Evolutionary conservation across 2,888 invertebrate genomes (phyloP).

Genomic region (Pyrocoelia pectoralis): DNA sequence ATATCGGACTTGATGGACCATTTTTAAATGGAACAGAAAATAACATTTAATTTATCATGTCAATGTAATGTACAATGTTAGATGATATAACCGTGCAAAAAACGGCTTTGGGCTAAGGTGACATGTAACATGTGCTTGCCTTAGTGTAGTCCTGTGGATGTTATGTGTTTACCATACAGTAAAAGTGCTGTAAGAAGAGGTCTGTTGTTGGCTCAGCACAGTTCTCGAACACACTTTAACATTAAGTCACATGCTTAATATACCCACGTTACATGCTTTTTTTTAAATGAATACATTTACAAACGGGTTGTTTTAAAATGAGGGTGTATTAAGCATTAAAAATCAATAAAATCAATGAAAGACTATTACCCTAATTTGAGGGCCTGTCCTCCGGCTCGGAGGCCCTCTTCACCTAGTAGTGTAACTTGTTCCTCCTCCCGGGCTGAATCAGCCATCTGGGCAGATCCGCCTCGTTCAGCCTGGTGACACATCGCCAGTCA

Average conservation of each 20-base stretch:
- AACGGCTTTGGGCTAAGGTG: conserved; percentile 39
- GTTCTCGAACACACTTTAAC: conserved; percentile 1
- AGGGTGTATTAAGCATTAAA: conserved; percentile 8
- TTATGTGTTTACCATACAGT: conserved; percentile 72
- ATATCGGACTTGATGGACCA: neutral
- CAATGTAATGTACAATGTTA: conserved; percentile 13
- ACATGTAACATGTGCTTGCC: conserved; percentile 67
- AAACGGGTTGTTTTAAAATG: neutral
- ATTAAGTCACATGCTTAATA: conserved; percentile 21
- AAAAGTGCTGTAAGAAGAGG: conserved; percentile 78
- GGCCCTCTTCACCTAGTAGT: conserved; percentile 95
- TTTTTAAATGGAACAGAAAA: neutral
- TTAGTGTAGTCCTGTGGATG: conserved; percentile 79
- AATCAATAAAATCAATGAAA: conserved; percentile 38
- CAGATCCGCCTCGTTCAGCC: conserved; percentile 69
- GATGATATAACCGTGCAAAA: conserved; percentile 10
- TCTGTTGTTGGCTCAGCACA: conserved; percentile 21
- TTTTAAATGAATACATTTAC: neutral
- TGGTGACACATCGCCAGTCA: conserved; percentile 62
- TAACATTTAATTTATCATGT: neutral
- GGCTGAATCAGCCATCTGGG: conserved; percentile 97
- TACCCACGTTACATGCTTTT: conserved; percentile 4
- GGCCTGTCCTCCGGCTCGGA: conserved; percentile 94
- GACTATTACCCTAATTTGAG: conserved; percentile 93
- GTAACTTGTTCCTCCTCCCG: conserved; percentile 96